Conservation (phyloP, 2,113 vertebrate genomes). For the Amblyornis subalaris region DNA sequence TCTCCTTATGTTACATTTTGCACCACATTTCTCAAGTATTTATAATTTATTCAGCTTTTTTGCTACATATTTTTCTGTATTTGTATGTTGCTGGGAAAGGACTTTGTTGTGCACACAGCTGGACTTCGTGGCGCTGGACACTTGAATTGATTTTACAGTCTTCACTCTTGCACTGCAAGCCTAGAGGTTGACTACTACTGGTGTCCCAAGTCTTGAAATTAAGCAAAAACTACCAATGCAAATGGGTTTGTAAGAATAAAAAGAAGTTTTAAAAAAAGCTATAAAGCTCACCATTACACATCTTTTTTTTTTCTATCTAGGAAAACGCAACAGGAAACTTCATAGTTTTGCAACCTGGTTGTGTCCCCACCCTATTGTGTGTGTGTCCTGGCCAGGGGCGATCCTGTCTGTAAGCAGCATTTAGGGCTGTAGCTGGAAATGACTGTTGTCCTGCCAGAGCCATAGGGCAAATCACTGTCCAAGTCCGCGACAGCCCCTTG, state of each 20-base stretch:
- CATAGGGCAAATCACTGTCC: accelerated
- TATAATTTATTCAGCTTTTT: slow-evolving; percentile 52
- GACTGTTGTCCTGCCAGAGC: neutral
- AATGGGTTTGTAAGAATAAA: slow-evolving; percentile 51
- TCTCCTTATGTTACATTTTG: neutral
- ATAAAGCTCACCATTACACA: neutral
- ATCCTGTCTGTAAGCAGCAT: accelerated
- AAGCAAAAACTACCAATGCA: neutral
- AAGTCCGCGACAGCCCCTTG: accelerated
- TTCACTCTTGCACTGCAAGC: neutral
- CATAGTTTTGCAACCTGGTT: neutral
- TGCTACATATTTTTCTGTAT: neutral
- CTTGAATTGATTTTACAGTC: neutral
- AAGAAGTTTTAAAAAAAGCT: neutral
- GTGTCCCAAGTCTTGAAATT: neutral
- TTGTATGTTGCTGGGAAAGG: neutral
- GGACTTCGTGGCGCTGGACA: neutral
- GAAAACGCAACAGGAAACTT: accelerated
- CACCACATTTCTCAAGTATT: slow-evolving; percentile 24
- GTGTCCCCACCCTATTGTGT: accelerated
- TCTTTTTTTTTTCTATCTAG: neutral
- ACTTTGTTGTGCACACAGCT: neutral
- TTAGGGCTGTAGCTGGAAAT: neutral
- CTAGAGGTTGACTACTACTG: neutral
- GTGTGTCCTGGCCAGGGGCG: neutral